These are phyloP conservation scores for Pseudorectes ferrugineus DNA, from an alignment of 2,113 vertebrate genomes.

Conservation along the genomic window DNA sequence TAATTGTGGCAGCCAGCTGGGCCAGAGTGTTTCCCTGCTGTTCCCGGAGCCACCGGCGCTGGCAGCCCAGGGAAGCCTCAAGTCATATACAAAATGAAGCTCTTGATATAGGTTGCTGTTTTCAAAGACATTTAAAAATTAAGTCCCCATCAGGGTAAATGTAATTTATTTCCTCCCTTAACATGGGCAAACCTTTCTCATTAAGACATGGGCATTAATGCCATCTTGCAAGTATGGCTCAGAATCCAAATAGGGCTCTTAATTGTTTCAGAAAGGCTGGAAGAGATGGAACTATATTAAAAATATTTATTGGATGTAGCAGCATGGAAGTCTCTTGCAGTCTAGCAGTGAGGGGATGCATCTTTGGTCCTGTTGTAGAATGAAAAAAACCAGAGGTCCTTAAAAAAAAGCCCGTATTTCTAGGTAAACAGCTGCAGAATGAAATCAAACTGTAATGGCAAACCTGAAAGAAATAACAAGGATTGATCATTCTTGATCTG, in stretches of 20 bases:
- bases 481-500: background rate
- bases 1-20: slow-evolving; percentile 5
- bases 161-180: background rate
- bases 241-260: background rate
- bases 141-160: background rate
- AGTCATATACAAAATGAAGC: background rate
- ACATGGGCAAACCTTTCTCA: background rate
- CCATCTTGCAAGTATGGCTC: background rate
- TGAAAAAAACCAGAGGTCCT: background rate
- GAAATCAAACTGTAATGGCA: background rate
- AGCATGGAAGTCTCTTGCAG: background rate
- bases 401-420: background rate
- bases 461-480: background rate
- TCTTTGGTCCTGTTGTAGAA: background rate
- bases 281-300: background rate
- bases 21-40: background rate
- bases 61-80: background rate
- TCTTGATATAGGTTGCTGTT: background rate
- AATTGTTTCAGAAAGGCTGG: background rate
- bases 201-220: background rate
- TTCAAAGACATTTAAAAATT: background rate
- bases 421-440: background rate
- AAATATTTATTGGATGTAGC: background rate
- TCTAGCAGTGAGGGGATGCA: background rate
- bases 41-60: fast-evolving